Evolutionary conservation across 2,797 vertebrate species (phyloP).

Genomic region (Premnoplex brunnescens): DNA sequence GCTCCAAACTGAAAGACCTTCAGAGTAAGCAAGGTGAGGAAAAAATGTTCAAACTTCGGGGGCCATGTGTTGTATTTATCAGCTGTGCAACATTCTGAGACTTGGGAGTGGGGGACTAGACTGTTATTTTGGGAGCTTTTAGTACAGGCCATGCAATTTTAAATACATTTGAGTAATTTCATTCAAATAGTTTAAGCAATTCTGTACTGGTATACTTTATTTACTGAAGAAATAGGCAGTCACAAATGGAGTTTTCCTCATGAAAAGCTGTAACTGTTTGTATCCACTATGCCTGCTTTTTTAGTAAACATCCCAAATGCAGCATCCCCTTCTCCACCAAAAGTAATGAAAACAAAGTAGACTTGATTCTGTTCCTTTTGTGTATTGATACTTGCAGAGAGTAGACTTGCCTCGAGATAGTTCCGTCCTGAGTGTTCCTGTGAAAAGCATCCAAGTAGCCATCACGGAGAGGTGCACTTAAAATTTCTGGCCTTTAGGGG

Average conservation of each 20-base stretch:
- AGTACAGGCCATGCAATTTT: not conserved
- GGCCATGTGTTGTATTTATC: not conserved
- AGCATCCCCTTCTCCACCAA: not conserved
- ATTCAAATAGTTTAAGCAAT: not conserved
- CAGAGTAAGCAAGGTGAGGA: slow-evolving; percentile 94
- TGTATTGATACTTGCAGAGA: not conserved
- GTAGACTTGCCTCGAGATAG: not conserved
- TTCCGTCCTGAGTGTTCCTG: not conserved
- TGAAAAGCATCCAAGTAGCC: not conserved
- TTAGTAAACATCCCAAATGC: not conserved
- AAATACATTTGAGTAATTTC: not conserved
- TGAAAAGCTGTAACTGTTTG: not conserved
- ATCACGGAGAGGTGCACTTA: not conserved
- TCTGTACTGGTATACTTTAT: not conserved
- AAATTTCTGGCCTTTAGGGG: not conserved
- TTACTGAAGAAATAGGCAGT: not conserved
- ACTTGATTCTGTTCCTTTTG: not conserved
- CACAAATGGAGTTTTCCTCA: not conserved
- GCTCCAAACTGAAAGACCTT: slow-evolving; percentile 97
- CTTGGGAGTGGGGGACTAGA: not conserved
- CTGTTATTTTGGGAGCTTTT: not conserved
- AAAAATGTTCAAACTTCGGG: not conserved
- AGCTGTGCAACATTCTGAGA: not conserved
- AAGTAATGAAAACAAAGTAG: not conserved
- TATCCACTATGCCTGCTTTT: not conserved